Base-by-base conservation (phyloP, 2,888 invertebrate species). In the Sminthurinus aureus region DNA sequence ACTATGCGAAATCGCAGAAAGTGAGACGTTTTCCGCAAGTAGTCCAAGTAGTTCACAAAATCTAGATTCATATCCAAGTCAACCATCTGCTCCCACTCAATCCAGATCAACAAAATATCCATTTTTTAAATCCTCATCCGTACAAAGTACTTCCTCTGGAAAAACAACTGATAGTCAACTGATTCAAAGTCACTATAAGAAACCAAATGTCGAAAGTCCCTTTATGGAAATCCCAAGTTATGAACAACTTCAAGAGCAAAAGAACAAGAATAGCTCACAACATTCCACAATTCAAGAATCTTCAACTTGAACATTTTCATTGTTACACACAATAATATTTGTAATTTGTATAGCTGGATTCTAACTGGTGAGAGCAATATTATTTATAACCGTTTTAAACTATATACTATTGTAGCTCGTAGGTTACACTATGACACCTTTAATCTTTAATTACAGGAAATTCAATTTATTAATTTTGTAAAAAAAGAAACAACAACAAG, bases 1-100 rank as follows among this genome's bases (percentile, higher is more conserved):
- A n/a, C 12, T 79, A 12, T 79, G 79, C 38, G 66, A 67, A 67
- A 79, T 79, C 38, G 79, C 67, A 4, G 79, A 79, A 38, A 66
- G 66, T 38, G 79, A 79, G 26, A 79, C 64, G 8, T 79, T 79
- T 18, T 79, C 79, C 2, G 67, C 38, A 26, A 38, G 67, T 18
- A 26, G 64, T 26, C 79, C 64, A 18, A 20, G 15, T n/a, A 50
- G 51, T 20, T 75, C 75, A 51, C 38, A 75, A 24, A 71, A 71
- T 71, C 15, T 71, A 26, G 71, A 71, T 26, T 71, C 26, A 13
- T 71, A 24, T 24, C 71, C 71, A 15, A 13, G 24, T 71, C 24
- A 71, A 12, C 24, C 50, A 24, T 4, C 1, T 51, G n/a, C 51
- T 8, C 69, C 12, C 4, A 13, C 12, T 20, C 69, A 58, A 69